Evolutionary conservation across 2,888 invertebrate species (phyloP).

Genomic region (Crepidodera aurea): DNA sequence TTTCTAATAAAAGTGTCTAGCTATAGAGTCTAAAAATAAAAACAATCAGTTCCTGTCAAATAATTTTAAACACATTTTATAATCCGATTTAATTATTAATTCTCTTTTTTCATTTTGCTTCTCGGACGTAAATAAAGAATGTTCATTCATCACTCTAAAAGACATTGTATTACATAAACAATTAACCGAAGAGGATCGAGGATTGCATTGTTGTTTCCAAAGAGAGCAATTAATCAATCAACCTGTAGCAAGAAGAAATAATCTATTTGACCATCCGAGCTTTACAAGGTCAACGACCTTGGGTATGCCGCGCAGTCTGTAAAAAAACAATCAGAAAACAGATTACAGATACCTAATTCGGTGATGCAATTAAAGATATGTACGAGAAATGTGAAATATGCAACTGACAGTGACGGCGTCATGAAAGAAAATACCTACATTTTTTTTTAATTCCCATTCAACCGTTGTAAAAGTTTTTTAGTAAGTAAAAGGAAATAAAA

Average conservation of each 20-base stretch:
- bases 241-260: neutral
- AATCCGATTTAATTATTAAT: neutral
- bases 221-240: conserved; percentile 9
- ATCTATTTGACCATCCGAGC: conserved; percentile 1
- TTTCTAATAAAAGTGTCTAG: too few relatives aligned
- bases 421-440: too few relatives aligned
- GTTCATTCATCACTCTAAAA: conserved; percentile 2
- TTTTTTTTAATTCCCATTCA: too few relatives aligned
- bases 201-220: neutral
- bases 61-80: too few relatives aligned
- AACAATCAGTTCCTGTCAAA: too few relatives aligned
- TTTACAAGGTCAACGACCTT: conserved; percentile 1
- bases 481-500: too few relatives aligned
- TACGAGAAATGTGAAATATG: neutral
- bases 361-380: conserved; percentile 7
- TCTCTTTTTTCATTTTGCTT: neutral
- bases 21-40: too few relatives aligned
- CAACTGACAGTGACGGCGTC: neutral
- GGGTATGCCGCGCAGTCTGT: neutral
- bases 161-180: conserved; percentile 7
- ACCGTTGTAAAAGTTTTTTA: too few relatives aligned
- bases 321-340: conserved; percentile 5
- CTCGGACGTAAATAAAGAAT: neutral
- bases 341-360: neutral
- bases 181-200: conserved; percentile 1